A percentile compares a stretch with the other conserved stretches of the same genome.
phyloP scores from a whole-genome alignment of 1,140 invertebrate genomes.

The Micrasema minimum region DNA sequence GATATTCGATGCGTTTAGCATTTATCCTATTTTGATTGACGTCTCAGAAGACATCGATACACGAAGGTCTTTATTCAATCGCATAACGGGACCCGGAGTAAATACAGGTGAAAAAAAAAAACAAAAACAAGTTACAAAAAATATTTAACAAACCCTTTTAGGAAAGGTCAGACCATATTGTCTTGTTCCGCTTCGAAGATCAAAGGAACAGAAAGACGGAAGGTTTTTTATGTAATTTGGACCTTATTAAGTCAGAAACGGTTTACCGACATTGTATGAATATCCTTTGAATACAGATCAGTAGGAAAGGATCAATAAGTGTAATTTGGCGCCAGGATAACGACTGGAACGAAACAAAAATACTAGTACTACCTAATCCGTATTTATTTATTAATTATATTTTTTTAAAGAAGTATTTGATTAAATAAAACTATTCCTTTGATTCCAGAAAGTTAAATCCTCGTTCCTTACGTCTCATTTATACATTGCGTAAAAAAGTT shows the following conservation, averaged over 20 bases:
- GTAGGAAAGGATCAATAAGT: background rate
- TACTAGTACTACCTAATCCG: background rate
- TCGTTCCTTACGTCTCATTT: too few relatives aligned
- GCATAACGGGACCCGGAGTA: background rate
- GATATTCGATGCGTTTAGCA: too few relatives aligned
- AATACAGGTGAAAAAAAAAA: background rate
- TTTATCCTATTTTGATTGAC: slow-evolving; percentile 12
- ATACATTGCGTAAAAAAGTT: too few relatives aligned
- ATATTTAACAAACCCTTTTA: too few relatives aligned
- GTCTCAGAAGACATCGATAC: slow-evolving; percentile 5
- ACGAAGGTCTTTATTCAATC: background rate
- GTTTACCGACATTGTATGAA: too few relatives aligned
- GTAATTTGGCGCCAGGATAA: too few relatives aligned
- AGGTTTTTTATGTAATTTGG: slow-evolving; percentile 9
- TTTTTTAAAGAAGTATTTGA: background rate
- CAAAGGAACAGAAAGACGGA: slow-evolving; percentile 16
- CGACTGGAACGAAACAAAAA: too few relatives aligned
- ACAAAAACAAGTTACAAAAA: too few relatives aligned
- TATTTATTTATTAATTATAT: background rate
- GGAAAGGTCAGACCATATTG: too few relatives aligned
- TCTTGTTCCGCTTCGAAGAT: slow-evolving; percentile 11
- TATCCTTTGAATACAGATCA: background rate
- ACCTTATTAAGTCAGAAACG: slow-evolving; percentile 14
- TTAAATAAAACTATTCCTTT: background rate
- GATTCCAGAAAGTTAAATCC: too few relatives aligned